Conservation (phyloP, 2,113 vertebrate species). For the Gulo gulo region DNA sequence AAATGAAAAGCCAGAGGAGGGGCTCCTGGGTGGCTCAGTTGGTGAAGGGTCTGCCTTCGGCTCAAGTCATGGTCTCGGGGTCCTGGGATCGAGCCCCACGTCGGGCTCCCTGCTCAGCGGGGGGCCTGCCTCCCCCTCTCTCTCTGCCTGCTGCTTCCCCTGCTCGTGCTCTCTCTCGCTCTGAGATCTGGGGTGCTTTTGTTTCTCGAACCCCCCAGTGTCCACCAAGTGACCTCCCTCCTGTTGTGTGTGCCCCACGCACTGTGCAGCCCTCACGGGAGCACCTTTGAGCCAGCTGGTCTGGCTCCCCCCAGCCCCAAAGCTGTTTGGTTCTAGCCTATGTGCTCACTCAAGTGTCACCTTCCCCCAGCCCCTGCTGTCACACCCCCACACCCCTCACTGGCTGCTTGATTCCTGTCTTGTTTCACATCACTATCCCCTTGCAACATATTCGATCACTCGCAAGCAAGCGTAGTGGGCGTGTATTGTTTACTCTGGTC, state of each 20-base stretch:
- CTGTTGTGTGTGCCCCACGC: background rate
- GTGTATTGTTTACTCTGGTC: rapidly evolving
- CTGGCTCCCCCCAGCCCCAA: no score
- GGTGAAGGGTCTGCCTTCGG: no score
- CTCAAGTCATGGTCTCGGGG: background rate
- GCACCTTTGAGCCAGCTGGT: background rate
- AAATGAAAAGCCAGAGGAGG: background rate
- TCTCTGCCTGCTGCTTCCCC: background rate
- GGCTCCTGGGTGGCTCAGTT: no score
- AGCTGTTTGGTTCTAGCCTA: background rate
- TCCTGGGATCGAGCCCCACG: background rate
- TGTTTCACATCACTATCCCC: rapidly evolving
- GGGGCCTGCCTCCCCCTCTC: background rate
- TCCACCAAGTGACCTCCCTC: rapidly evolving
- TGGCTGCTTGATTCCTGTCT: background rate
- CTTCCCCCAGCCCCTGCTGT: background rate
- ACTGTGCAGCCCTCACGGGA: rapidly evolving
- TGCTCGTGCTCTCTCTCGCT: background rate
- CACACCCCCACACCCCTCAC: background rate
- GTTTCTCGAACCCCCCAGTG: background rate
- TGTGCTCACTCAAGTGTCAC: no score
- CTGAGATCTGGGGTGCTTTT: rapidly evolving
- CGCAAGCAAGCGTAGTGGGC: no score
- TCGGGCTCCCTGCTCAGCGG: background rate
- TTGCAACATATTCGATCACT: background rate